Conservation (phyloP, 2,888 invertebrate species). For the Melanophora roralis region DNA sequence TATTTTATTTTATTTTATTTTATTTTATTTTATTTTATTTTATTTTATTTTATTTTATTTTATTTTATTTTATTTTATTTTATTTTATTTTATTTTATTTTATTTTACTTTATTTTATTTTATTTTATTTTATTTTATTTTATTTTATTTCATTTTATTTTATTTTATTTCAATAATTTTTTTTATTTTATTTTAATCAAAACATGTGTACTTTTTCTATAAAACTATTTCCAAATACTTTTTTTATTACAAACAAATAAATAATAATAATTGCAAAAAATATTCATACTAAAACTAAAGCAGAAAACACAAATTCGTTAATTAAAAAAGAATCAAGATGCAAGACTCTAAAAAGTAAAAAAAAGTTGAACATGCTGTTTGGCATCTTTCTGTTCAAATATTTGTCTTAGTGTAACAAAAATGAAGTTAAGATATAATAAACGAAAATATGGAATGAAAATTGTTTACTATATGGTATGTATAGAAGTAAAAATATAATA, state of each 20-base stretch:
- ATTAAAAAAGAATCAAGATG: not conserved
- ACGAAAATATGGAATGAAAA: not conserved
- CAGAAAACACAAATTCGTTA: not conserved
- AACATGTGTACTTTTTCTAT: not conserved
- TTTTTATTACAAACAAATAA: conserved; percentile 1
- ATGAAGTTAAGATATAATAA: not conserved
- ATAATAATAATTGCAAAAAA: conserved; percentile 28
- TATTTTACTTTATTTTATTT: no score
- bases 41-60: no score
- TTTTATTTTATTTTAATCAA: no score
- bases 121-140: no score
- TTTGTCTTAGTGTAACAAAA: conserved; percentile 31
- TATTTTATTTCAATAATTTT: no score
- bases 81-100: no score
- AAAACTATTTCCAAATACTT: conserved; percentile 10
- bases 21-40: no score
- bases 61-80: no score
- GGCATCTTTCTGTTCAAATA: conserved; percentile 26
- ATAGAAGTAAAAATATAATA: conserved; percentile 29
- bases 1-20: no score
- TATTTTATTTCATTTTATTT: no score
- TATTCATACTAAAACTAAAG: conserved; percentile 17
- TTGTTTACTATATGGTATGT: conserved; percentile 51
- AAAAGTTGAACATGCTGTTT: conserved; percentile 46
- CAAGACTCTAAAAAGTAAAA: not conserved